Percentiles rank a stretch among this genome's conserved stretches.
Evolutionary conservation across 2,888 invertebrate genomes (phyloP).

Genomic region (Agonopterix arenella): DNA sequence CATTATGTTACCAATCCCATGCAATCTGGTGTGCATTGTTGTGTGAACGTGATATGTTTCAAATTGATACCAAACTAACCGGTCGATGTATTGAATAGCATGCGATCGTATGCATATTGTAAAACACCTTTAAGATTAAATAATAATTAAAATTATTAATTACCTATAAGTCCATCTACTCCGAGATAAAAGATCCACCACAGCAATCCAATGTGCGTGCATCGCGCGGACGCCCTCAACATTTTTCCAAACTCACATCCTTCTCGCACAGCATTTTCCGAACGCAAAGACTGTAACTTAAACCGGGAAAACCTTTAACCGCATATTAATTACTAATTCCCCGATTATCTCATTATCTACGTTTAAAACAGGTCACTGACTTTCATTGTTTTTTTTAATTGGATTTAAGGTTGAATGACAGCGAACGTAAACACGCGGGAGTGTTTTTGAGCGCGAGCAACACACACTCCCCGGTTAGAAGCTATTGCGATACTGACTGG

Average conservation of each 20-base stretch:
- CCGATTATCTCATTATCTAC: slow-evolving; percentile 38
- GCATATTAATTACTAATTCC: slow-evolving; percentile 39
- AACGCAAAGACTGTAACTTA: slow-evolving; percentile 27
- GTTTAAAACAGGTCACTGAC: slow-evolving; percentile 33
- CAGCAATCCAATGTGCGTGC: slow-evolving; percentile 53
- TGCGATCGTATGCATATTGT: too few relatives aligned
- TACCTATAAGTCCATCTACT: slow-evolving; percentile 64
- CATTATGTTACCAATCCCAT: too few relatives aligned
- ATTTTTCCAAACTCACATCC: slow-evolving; percentile 67
- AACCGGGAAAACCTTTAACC: slow-evolving; percentile 28
- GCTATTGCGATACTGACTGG: slow-evolving; percentile 53
- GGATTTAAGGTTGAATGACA: slow-evolving; percentile 52
- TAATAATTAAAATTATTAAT: slow-evolving; percentile 8
- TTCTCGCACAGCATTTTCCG: slow-evolving; percentile 42
- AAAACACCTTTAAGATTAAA: too few relatives aligned
- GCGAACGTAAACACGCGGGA: slow-evolving; percentile 48
- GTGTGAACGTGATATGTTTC: too few relatives aligned
- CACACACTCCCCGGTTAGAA: slow-evolving; percentile 23
- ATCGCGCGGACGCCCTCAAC: slow-evolving; percentile 55
- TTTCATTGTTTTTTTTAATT: slow-evolving; percentile 47
- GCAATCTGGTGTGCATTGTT: too few relatives aligned
- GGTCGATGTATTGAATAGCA: too few relatives aligned
- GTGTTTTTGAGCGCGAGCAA: slow-evolving; percentile 15
- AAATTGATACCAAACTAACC: too few relatives aligned
- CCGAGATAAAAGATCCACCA: slow-evolving; percentile 38